Evolutionary conservation across 2,888 invertebrate species (phyloP).

Genomic region (Drymonia ruficornis): DNA sequence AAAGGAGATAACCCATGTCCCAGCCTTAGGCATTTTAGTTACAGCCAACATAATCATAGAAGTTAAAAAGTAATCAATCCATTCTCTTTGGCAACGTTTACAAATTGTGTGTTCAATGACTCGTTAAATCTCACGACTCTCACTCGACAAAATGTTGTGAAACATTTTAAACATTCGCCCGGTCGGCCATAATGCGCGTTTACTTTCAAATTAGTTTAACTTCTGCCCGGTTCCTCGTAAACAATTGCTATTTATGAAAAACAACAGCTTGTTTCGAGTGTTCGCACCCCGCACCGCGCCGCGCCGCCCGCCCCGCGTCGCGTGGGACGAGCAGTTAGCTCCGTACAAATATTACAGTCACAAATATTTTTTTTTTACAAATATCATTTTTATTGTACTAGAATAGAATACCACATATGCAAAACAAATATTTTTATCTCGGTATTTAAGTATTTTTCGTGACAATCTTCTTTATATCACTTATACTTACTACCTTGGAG

Average conservation of each 20-base stretch:
- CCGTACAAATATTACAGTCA: not conserved
- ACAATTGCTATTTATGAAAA: conserved; percentile 23
- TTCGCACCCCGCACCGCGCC: conserved; percentile 7
- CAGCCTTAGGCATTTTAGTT: conserved; percentile 68
- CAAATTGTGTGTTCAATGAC: conserved; percentile 79
- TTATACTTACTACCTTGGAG: no score
- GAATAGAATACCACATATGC: not conserved
- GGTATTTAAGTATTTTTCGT: no score
- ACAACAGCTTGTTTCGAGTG: conserved; percentile 6
- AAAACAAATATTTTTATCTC: no score
- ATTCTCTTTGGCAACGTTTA: conserved; percentile 77
- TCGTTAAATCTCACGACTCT: conserved; percentile 74
- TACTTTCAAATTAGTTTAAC: conserved; percentile 51
- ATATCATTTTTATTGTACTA: not conserved
- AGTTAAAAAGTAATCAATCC: conserved; percentile 83
- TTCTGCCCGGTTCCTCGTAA: conserved; percentile 20
- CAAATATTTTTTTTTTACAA: no score
- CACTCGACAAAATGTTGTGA: conserved; percentile 67
- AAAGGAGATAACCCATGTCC: conserved; percentile 55
- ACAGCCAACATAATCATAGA: conserved; percentile 72
- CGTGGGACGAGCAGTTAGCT: not conserved
- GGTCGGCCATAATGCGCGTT: conserved; percentile 46
- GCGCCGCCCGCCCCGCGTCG: no score
- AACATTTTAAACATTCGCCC: conserved; percentile 58
- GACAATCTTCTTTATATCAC: no score